A percentile compares a stretch with the other conserved stretches of the same genome.
Evolutionary conservation across 2,797 vertebrate species (phyloP).

Genomic region (Tokudaia muenninki): DNA sequence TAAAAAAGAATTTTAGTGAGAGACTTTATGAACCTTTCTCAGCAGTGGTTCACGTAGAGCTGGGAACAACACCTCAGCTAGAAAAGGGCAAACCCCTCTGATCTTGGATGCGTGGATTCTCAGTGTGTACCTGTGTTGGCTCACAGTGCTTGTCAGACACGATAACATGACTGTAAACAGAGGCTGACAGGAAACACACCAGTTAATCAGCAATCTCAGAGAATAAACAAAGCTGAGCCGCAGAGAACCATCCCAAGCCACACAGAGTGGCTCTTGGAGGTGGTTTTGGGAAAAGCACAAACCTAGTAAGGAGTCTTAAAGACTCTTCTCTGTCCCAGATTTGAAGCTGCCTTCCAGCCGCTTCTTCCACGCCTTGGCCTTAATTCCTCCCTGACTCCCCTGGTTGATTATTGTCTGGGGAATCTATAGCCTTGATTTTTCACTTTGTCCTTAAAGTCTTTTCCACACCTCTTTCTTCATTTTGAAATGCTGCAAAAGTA

Average conservation of each 20-base stretch:
- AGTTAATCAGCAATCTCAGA: conserved; percentile 72
- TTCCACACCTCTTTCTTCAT: not conserved
- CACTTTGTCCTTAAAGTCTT: conserved; percentile 5
- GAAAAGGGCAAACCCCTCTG: not conserved
- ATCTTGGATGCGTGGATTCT: not conserved
- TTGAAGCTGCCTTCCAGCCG: not conserved
- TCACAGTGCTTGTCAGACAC: conserved; percentile 68
- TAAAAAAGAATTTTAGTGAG: conserved; percentile 31
- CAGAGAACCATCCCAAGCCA: conserved; percentile 19
- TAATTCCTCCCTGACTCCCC: not conserved
- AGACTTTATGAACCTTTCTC: conserved; percentile 17
- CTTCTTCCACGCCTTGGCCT: not conserved
- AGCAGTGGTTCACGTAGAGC: conserved; percentile 10
- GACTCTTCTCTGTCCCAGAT: not conserved
- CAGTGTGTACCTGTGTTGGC: conserved; percentile 12
- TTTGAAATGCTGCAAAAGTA: conserved; percentile 26
- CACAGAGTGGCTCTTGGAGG: conserved; percentile 40
- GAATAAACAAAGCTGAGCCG: conserved; percentile 76
- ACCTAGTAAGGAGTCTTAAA: not conserved
- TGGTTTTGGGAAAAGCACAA: conserved; percentile 1
- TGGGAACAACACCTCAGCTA: conserved; percentile 16
- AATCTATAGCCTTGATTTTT: not conserved
- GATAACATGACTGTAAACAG: conserved; percentile 68
- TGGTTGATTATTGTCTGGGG: not conserved
- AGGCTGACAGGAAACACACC: conserved; percentile 73